Conservation (phyloP, 1,140 invertebrate species). For the Pachypeltis micranthus region DNA sequence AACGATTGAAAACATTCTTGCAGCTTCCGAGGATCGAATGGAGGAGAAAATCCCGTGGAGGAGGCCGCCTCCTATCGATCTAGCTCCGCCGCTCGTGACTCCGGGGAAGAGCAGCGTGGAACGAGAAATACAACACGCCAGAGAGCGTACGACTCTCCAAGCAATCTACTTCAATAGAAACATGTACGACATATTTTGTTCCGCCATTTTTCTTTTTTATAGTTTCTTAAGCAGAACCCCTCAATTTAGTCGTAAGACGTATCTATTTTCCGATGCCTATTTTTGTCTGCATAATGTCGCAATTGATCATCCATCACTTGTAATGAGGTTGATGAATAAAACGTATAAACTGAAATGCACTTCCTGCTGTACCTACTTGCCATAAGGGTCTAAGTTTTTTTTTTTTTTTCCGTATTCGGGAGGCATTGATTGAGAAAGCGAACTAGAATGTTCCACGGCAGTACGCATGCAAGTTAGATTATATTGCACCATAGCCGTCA, state of each 20-base stretch:
- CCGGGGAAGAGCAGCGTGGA: conserved; percentile 73
- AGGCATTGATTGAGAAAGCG: too few species aligned
- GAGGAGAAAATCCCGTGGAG: conserved; percentile 62
- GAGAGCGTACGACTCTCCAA: conserved; percentile 71
- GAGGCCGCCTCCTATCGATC: conserved; percentile 52
- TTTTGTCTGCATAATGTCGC: neutral
- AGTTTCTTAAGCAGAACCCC: too few species aligned
- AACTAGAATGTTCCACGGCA: too few species aligned
- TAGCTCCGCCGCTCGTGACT: conserved; percentile 42
- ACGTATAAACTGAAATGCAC: neutral
- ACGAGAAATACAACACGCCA: conserved; percentile 69
- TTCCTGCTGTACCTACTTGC: neutral
- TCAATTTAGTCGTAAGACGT: neutral
- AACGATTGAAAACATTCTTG: too few species aligned
- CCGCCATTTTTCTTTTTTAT: neutral
- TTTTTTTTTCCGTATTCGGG: too few species aligned
- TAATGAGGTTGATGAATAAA: neutral
- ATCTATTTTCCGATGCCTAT: neutral
- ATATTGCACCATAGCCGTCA: too few species aligned
- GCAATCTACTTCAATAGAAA: conserved; percentile 73
- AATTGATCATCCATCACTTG: neutral
- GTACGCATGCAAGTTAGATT: too few species aligned
- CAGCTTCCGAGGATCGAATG: conserved; percentile 57
- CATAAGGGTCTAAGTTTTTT: neutral
- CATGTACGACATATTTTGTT: conserved; percentile 42